A percentile compares a stretch with the other conserved stretches of the same genome.
Evolutionary conservation across 1,140 invertebrate genomes (phyloP).

Genomic region (Drosophila pandora): DNA sequence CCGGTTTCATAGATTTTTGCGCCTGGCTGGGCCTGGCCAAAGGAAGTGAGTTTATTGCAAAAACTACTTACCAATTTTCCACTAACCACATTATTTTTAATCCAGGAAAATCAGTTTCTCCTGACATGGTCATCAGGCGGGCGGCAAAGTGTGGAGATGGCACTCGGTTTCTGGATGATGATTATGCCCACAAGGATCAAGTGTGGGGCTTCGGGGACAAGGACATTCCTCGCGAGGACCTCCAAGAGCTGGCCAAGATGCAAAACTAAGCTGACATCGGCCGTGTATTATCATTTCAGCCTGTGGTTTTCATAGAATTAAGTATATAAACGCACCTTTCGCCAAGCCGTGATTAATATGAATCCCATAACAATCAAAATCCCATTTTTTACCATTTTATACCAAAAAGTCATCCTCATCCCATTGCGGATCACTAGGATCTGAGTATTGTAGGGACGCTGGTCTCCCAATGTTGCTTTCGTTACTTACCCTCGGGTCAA

Average conservation of each 20-base stretch:
- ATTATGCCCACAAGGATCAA: conserved; percentile 73
- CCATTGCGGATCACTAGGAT: conserved; percentile 17
- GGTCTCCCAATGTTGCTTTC: conserved; percentile 43
- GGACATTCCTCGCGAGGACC: conserved; percentile 85
- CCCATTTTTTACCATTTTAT: not conserved
- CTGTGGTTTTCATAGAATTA: conserved; percentile 57
- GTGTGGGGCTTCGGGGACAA: conserved; percentile 87
- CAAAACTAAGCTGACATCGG: conserved; percentile 51
- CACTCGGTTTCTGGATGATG: conserved; percentile 79
- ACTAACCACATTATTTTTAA: not conserved
- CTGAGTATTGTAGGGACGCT: conserved; percentile 23
- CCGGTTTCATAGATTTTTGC: conserved; percentile 89
- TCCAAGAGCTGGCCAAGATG: conserved; percentile 84
- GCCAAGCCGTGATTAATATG: conserved; percentile 28
- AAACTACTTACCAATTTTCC: not conserved
- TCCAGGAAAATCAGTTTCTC: conserved; percentile 86
- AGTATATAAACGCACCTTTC: conserved; percentile 44
- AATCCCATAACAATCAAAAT: not conserved
- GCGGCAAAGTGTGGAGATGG: conserved; percentile 88
- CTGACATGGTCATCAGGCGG: conserved; percentile 87
- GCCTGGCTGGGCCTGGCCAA: conserved; percentile 90
- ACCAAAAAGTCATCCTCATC: conserved; percentile 6
- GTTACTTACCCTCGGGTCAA: conserved; percentile 61
- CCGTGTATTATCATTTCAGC: conserved; percentile 28
- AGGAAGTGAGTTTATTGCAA: conserved; percentile 85